Conservation (phyloP, 2,888 invertebrate species). For the Slavum lentiscoides region DNA sequence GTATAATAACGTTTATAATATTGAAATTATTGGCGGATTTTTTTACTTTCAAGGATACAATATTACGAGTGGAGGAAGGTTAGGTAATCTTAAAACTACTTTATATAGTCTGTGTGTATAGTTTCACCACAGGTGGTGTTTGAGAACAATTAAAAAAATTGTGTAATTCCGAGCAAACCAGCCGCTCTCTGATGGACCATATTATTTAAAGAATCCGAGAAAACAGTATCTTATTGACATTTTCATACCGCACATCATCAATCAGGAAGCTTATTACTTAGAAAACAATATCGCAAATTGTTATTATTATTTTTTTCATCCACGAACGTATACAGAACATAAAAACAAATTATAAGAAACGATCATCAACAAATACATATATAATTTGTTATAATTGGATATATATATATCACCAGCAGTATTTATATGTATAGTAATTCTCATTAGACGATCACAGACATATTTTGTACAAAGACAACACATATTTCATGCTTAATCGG, state of each 20-base stretch:
- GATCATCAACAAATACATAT: not conserved
- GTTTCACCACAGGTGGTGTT: not conserved
- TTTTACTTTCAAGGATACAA: not conserved
- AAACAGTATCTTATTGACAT: not conserved
- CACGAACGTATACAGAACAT: not conserved
- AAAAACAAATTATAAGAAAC: slow-evolving; percentile 2
- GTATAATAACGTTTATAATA: not conserved
- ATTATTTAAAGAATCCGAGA: not conserved
- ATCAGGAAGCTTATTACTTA: not conserved
- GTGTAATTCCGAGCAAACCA: not conserved
- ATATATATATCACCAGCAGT: not conserved
- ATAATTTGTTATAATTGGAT: not conserved
- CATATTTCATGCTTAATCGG: slow-evolving; percentile 23
- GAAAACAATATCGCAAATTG: not conserved
- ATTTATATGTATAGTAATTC: not conserved
- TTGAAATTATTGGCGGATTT: not conserved
- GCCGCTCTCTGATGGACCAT: not conserved
- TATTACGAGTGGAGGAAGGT: not conserved
- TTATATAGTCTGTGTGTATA: not conserved
- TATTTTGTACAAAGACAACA: slow-evolving; percentile 34
- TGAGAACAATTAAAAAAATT: not conserved
- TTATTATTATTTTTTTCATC: not conserved
- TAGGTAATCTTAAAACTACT: not conserved
- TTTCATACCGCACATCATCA: not conserved
- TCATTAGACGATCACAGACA: slow-evolving; percentile 27